Evolutionary conservation across 1,140 invertebrate genomes (phyloP).

Genomic region (Bombus affinis): DNA sequence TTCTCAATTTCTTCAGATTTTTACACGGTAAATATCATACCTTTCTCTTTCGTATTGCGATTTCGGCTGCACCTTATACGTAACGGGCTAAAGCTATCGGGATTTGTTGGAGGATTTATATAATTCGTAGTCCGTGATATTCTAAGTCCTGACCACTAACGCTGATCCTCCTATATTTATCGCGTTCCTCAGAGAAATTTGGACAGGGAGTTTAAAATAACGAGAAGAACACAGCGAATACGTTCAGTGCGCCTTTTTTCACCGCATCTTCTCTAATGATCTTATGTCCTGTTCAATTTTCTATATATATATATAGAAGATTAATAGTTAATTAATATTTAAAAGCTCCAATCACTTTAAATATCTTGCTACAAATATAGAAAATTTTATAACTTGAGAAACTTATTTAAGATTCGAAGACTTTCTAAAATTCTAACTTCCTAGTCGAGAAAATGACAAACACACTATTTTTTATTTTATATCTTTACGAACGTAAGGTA

Average conservation of each 20-base stretch:
- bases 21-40: neutral
- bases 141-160: conserved; percentile 18
- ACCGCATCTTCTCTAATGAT: too few species aligned
- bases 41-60: neutral
- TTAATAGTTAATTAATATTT: neutral
- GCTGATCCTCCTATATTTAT: conserved; percentile 17
- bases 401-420: neutral
- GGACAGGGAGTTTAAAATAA: neutral
- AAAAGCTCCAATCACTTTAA: neutral
- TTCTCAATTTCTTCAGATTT: neutral
- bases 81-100: conserved; percentile 1
- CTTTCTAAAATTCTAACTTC: neutral
- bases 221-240: neutral
- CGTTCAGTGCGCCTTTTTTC: neutral
- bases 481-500: too few species aligned
- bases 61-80: neutral
- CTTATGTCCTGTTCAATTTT: neutral
- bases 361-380: neutral
- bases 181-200: neutral
- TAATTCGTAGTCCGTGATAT: conserved; percentile 18
- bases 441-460: neutral
- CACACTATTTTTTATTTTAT: too few species aligned
- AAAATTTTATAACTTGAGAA: neutral
- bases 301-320: neutral
- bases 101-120: conserved; percentile 19